Percentiles rank a stretch among this genome's conserved stretches.
These are phyloP conservation scores for Sesia bembeciformis DNA, from an alignment of 2,888 invertebrate species.

Conservation along the genomic window DNA sequence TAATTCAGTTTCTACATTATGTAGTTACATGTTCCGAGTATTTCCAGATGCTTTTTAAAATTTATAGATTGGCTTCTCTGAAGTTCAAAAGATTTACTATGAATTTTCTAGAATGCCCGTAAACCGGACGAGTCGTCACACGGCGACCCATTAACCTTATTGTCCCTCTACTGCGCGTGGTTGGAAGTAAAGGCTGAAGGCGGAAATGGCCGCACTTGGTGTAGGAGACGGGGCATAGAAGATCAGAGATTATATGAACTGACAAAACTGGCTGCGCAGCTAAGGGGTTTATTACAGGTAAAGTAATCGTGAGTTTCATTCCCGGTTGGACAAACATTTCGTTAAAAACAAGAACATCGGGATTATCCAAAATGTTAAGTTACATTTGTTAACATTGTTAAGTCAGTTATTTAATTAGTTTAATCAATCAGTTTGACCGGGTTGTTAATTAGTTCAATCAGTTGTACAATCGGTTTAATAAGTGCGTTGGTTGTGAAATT, in stretches of 20 bases:
- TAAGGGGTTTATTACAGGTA: conserved; percentile 84
- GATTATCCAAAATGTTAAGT: too few relatives aligned
- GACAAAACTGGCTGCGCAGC: conserved; percentile 92
- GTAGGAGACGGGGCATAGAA: conserved; percentile 90
- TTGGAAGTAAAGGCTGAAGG: conserved; percentile 81
- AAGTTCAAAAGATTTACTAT: neutral
- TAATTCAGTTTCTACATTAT: too few relatives aligned
- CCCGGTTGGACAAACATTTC: too few relatives aligned
- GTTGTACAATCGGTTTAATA: too few relatives aligned
- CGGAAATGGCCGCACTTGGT: conserved; percentile 82
- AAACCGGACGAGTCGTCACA: conserved; percentile 92
- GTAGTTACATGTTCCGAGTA: neutral
- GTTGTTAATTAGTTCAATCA: too few relatives aligned
- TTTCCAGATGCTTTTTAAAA: neutral
- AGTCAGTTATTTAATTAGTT: too few relatives aligned
- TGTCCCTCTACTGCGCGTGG: conserved; percentile 94
- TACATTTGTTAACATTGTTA: too few relatives aligned
- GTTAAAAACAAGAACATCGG: too few relatives aligned
- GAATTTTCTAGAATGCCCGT: conserved; percentile 75
- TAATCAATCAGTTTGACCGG: too few relatives aligned
- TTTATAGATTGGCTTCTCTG: neutral
- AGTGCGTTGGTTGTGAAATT: too few relatives aligned
- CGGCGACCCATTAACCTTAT: conserved; percentile 94
- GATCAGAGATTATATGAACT: conserved; percentile 98
- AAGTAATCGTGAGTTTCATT: too few relatives aligned